A percentile compares a stretch with the other conserved stretches of the same genome.
phyloP scores from a whole-genome alignment of 2,113 vertebrate genomes.

The Triplophysa siluroides region DNA sequence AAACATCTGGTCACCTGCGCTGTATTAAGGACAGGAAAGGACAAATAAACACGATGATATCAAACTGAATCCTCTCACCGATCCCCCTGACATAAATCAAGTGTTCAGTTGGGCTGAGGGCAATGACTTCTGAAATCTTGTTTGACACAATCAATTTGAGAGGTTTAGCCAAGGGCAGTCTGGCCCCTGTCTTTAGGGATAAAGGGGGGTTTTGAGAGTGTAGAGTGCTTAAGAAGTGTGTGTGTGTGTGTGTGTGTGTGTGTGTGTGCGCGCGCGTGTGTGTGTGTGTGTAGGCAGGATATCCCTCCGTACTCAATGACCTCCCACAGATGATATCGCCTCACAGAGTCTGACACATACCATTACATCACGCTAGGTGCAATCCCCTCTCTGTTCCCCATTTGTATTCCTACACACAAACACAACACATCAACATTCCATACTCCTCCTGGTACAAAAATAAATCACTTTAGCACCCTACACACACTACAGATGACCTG shows the following conservation, averaged over 20 bases:
- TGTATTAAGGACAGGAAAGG: neutral
- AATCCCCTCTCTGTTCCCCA: constrained; percentile 2
- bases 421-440: constrained; percentile 8
- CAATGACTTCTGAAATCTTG: constrained; percentile 32
- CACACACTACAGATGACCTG: neutral
- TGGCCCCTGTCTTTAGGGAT: constrained; percentile 31
- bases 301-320: constrained; percentile 33
- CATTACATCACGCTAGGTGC: constrained; percentile 38
- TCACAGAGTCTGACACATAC: constrained; percentile 60
- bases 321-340: constrained; percentile 45
- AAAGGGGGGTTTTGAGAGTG: neutral
- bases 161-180: constrained; percentile 11
- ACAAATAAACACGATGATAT: neutral
- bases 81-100: constrained; percentile 10
- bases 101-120: constrained; percentile 16
- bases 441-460: neutral
- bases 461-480: neutral
- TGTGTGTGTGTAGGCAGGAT: constrained; percentile 8
- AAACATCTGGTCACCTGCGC: neutral
- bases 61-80: neutral
- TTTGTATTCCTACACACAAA: constrained; percentile 3
- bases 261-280: neutral
- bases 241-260: neutral
- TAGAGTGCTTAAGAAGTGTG: neutral
- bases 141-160: constrained; percentile 34